phyloP scores from a whole-genome alignment of 2,888 invertebrate genomes.

The Unio delphinus region DNA sequence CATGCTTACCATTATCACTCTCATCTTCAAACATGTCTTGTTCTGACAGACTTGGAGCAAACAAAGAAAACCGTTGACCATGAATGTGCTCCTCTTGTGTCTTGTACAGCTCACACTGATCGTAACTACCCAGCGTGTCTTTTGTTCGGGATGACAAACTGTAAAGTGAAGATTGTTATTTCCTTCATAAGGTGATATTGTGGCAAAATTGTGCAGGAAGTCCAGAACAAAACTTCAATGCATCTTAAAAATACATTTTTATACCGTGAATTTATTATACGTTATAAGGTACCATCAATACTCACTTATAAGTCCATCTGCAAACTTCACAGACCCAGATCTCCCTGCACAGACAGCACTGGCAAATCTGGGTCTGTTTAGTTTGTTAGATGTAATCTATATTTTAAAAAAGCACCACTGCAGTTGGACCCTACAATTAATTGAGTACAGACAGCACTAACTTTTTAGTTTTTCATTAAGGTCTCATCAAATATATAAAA shows the following conservation, averaged over 20 bases:
- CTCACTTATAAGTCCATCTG: too few species aligned
- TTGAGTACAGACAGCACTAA: too few species aligned
- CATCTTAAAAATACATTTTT: not conserved
- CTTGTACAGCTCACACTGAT: conserved; percentile 25
- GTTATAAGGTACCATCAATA: too few species aligned
- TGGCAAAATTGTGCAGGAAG: not conserved
- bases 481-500: too few species aligned
- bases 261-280: too few species aligned
- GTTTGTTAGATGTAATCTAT: too few species aligned
- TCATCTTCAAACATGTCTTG: conserved; percentile 32
- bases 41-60: conserved; percentile 15
- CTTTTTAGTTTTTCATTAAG: too few species aligned
- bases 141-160: conserved; percentile 27
- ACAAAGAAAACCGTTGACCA: conserved; percentile 15
- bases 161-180: not conserved
- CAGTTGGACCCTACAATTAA: too few species aligned
- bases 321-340: too few species aligned
- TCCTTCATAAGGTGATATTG: not conserved
- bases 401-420: too few species aligned
- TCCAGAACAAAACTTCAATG: not conserved
- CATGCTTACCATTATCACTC: conserved; percentile 3
- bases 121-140: conserved; percentile 23
- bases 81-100: conserved; percentile 22
- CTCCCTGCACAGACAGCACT: too few species aligned
- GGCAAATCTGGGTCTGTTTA: too few species aligned